These are phyloP conservation scores for Potorous gilbertii DNA, from an alignment of 2,797 vertebrate species.

Conservation along the genomic window DNA sequence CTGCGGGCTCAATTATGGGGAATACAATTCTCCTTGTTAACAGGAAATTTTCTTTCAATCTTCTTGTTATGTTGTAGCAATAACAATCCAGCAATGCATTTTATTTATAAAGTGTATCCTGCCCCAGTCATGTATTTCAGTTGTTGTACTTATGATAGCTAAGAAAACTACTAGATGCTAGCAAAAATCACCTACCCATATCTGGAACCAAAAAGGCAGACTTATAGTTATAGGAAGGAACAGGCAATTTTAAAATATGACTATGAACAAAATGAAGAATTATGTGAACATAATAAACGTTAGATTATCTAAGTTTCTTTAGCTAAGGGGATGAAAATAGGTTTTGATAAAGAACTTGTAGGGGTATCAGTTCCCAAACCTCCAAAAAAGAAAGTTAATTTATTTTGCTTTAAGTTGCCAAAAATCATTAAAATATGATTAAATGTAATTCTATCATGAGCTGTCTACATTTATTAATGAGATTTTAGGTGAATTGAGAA, in stretches of 20 bases:
- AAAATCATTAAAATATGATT: background rate
- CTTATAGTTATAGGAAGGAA: background rate
- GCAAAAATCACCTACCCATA: background rate
- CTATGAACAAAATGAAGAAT: constrained; percentile 12
- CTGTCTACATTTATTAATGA: background rate
- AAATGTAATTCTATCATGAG: background rate
- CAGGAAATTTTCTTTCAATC: background rate
- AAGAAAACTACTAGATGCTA: background rate
- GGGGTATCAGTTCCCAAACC: background rate
- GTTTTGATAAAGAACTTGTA: background rate
- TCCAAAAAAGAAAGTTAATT: background rate
- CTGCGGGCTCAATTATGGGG: constrained; percentile 8
- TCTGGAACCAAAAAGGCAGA: background rate
- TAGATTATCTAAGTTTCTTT: background rate
- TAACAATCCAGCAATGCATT: background rate
- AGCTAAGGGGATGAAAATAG: background rate
- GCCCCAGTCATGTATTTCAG: background rate
- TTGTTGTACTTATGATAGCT: background rate
- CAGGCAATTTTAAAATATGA: background rate
- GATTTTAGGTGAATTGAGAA: background rate
- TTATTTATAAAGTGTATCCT: background rate
- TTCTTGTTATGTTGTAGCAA: background rate
- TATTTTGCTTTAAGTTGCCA: background rate
- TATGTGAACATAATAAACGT: background rate
- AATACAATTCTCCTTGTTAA: background rate